Evolutionary conservation across 64 coral and sea anemone genomes (phyloP), one percentile per base, ranked within the genome.

Genomic region (Porites australiensis): DNA sequence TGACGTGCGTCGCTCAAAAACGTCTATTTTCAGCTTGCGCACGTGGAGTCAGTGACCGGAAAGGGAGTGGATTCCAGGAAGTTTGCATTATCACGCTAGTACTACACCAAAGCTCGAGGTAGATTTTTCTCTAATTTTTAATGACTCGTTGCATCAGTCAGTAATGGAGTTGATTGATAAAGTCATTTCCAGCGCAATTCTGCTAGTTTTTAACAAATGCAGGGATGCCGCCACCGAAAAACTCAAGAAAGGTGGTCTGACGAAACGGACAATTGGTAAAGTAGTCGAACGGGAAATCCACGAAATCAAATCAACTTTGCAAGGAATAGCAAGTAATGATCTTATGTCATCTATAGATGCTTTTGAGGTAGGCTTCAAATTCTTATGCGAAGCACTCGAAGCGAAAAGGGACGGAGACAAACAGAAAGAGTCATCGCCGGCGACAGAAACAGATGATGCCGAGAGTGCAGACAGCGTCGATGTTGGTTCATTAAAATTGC

Each of bases 281-380:
- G 82, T 94, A 1, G 61, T 94, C 54, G 83, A 72, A 19, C 63
- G 84, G 2, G 92, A 94, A 51, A 53, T 94, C 13, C 84, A 88
- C 58, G 75, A 74, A 6, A 82, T 94, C 23, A 94, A 82, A 4
- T 74, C 64, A 43, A 88, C 81, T 14, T 50, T 94, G 15, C 53
- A 88, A 44, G 84, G 51, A 8, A n/a, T 88, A 27, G 62, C 77
- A 16, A 82, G 51, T 12, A 93, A 88, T 10, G 84, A 93, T 62
- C 74, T 93, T 16, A 7, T 46, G n/a, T 23, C 83, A 22, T 57
- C 84, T 62, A 63, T 94, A 2, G 52, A 58, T 18, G 44, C 49
- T 55, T 87, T 88, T 44, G 7, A 88, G 53, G 54, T 68, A 49
- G 77, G 50, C 8, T 18, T 65, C 44, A 51, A 22, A 3, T 55